Base-by-base conservation (phyloP, 1,140 invertebrate genomes). In the Acromyrmex heyeri region DNA sequence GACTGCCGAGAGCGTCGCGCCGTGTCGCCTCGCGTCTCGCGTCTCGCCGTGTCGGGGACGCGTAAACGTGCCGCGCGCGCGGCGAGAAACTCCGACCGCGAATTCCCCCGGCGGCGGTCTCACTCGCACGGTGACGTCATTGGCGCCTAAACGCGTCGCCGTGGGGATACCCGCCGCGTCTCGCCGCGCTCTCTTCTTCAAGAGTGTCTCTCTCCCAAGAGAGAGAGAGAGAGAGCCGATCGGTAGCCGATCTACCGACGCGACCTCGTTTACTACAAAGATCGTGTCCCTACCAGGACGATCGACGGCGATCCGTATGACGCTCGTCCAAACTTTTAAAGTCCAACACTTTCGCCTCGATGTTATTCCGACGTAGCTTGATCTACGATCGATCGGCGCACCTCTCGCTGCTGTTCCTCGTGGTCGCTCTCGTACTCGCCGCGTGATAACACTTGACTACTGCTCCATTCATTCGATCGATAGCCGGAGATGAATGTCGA, bases 71-170 rank as follows among this genome's bases (percentile, higher is more conserved):
- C 67, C 70, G 61, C 78, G 81, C 34, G 27, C 30, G 65, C 69
- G 73, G 53, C 69, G 87, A 87, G 87, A 78, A 92, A 90, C 88
- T 89, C 86, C 88, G 76, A 87, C 72, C 87, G 89, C 81, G 72
- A 87, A 91, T 89, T 86, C 88, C 79, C 85, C 79, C 69, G 78
- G 3, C 64, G 44, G 70, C 78, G 70, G 75, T 65, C 65, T 64
- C 75, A 57, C 76, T 91, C 75, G 92, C 65, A 88, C 67, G 79
- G 55, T 92, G 92, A 93, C 92, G 92, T 93, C 92, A 93, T 91
- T 92, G 92, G 92, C 92, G 92, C 92, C 92, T 93, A 92, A 93
- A 91, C 89, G 85, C 86, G 87, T 82, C 87, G 87, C 64, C 83
- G 87, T 44, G 8, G 57, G 21, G 12, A 44, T 24, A 16, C 59